A percentile compares a stretch with the other conserved stretches of the same genome.
Conservation (phyloP, 1,140 invertebrate species). For the Eumaeus atala region DNA sequence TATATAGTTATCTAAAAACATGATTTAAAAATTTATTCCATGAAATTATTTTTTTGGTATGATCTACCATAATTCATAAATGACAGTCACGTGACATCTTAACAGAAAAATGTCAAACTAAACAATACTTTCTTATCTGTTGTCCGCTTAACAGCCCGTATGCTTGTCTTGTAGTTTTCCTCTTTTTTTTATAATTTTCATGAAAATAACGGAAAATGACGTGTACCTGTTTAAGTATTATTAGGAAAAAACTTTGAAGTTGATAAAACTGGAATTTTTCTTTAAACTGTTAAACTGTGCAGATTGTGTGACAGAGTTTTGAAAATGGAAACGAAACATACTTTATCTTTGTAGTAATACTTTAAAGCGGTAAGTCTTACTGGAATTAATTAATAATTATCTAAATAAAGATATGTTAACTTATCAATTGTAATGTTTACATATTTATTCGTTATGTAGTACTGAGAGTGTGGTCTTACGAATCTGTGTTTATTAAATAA, state of each 20-base stretch:
- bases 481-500: too few relatives aligned
- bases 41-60: too few relatives aligned
- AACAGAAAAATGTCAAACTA: constrained; percentile 13
- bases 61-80: not conserved
- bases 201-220: constrained; percentile 67
- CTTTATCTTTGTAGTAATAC: constrained; percentile 52
- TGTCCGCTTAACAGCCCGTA: constrained; percentile 37
- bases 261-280: constrained; percentile 18
- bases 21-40: too few relatives aligned
- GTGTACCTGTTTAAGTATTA: constrained; percentile 48
- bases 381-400: constrained; percentile 22
- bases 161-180: constrained; percentile 52
- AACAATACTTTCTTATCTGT: constrained; percentile 25
- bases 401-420: too few relatives aligned
- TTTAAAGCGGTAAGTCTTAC: constrained; percentile 53
- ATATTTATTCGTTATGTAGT: too few relatives aligned
- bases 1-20: too few relatives aligned
- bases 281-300: constrained; percentile 29
- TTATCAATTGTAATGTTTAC: too few relatives aligned
- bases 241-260: constrained; percentile 3
- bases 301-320: constrained; percentile 61
- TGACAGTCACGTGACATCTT: constrained; percentile 20
- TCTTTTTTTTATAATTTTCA: constrained; percentile 58
- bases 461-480: too few relatives aligned
- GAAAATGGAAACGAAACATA: constrained; percentile 67